Evolutionary conservation across 2,797 vertebrate species (phyloP), one percentile per base, ranked within the genome.

Genomic region (Fundulus diaphanus): DNA sequence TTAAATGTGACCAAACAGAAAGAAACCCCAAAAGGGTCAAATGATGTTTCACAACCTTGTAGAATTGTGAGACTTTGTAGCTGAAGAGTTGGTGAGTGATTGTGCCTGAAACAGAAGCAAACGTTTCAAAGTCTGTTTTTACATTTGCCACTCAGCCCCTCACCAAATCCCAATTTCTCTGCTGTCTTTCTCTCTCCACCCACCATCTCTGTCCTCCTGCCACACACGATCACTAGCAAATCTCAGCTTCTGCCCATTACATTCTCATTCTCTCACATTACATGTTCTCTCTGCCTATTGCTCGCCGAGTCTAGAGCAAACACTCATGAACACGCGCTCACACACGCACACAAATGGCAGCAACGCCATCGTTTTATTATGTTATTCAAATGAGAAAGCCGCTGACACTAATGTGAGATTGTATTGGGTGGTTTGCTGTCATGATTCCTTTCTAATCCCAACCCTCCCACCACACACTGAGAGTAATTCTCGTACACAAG

Each of bases 111-210:
- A 67, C 73, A 83, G 81, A 63, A 79, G 82, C 75, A 76, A 82
- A 76, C 2, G 5, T 37, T 65, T 40, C 11, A 42, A 65, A n/a
- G 15, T 65, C 61, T 65, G 22, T 40, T 37, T 40, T n/a, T 66
- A 16, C 22, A 77, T 90, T 86, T 81, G 68, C 80, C 73, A 82
- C 74, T 81, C 72, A 84, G 82, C 82, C 73, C n/a, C 70, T 76
- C 78, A 89, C 84, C 85, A 89, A 87, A 92, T 90, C 74, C 75
- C 31, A 84, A 88, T 89, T 83, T 85, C 74, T 37, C 76, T 80
- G 79, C 73, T 80, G 12, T 46, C 61, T 5, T 80, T 72, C 67
- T 77, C 82, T 73, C 78, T 83, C 82, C 84, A 71, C 85, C 90
- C 89, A 82, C 89, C 51, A 67, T 54, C 77, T 72, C 87, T 80